Evolutionary conservation across 2,888 invertebrate genomes (phyloP).

Genomic region (Epirrhoe alternata): DNA sequence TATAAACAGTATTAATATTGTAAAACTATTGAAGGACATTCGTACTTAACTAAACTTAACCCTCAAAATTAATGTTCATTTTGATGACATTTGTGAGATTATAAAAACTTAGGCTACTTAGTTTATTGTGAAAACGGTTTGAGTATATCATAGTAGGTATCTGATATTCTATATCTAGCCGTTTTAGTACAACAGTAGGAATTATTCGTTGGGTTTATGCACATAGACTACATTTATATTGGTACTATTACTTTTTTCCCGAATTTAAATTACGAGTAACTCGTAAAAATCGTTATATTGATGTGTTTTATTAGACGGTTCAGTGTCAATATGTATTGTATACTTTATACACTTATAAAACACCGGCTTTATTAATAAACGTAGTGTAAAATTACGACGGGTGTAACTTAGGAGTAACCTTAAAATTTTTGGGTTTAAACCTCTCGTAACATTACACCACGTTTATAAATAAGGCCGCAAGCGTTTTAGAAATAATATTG

Average conservation of each 20-base stretch:
- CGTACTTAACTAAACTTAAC: constrained; percentile 3
- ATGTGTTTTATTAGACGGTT: background rate
- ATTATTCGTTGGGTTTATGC: background rate
- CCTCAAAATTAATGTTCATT: background rate
- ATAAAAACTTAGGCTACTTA: background rate
- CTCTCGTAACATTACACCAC: no score
- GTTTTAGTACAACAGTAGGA: constrained; percentile 12
- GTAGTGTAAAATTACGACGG: no score
- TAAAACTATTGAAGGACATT: background rate
- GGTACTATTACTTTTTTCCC: background rate
- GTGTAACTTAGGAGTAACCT: no score
- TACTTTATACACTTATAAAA: no score
- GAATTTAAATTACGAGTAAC: background rate
- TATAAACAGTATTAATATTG: background rate
- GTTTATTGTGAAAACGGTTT: background rate
- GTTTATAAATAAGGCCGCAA: no score
- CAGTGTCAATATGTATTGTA: background rate
- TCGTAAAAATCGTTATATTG: background rate
- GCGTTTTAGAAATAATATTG: no score
- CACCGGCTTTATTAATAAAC: no score
- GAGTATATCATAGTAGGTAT: background rate
- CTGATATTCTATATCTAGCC: constrained; percentile 6
- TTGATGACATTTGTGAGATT: background rate
- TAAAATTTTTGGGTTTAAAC: no score
- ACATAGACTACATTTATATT: background rate